A percentile compares a stretch with the other conserved stretches of the same genome.
These are phyloP conservation scores for Idaea biselata DNA, from an alignment of 2,888 invertebrate genomes.

Conservation along the genomic window DNA sequence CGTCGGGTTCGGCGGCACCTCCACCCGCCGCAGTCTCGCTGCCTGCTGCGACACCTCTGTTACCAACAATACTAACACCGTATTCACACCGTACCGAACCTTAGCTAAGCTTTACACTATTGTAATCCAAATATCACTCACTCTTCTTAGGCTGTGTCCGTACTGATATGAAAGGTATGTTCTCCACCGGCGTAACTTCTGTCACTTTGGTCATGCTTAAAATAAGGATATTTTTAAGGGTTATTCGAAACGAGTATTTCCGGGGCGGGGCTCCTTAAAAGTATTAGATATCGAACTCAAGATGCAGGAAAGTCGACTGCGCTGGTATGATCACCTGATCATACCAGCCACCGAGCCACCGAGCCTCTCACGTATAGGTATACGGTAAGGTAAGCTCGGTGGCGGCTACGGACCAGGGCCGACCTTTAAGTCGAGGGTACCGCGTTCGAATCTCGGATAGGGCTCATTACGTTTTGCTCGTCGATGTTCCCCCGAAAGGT, in stretches of 20 bases:
- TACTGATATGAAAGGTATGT: slow-evolving; percentile 56
- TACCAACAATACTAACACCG: slow-evolving; percentile 45
- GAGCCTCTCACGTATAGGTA: not conserved
- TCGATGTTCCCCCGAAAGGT: no score
- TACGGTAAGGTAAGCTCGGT: no score
- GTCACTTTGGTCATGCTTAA: slow-evolving; percentile 57
- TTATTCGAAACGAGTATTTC: no score
- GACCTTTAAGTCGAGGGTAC: no score
- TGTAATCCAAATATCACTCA: slow-evolving; percentile 40
- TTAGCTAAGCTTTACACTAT: not conserved
- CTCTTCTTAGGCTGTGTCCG: slow-evolving; percentile 69
- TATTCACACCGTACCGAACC: slow-evolving; percentile 27
- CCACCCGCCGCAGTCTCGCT: slow-evolving; percentile 47
- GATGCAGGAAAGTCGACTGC: no score
- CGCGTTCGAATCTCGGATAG: no score
- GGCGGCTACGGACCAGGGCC: no score
- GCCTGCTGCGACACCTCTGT: slow-evolving; percentile 58
- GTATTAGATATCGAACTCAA: no score
- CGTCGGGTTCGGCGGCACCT: slow-evolving; percentile 46
- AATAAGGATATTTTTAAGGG: not conserved
- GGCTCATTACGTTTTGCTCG: no score
- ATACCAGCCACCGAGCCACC: no score
- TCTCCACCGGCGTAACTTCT: slow-evolving; percentile 44
- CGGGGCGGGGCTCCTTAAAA: no score
- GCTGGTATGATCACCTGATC: no score